Conservation (phyloP, 2,113 vertebrate species). For the Sphaerodactylus townsendi region DNA sequence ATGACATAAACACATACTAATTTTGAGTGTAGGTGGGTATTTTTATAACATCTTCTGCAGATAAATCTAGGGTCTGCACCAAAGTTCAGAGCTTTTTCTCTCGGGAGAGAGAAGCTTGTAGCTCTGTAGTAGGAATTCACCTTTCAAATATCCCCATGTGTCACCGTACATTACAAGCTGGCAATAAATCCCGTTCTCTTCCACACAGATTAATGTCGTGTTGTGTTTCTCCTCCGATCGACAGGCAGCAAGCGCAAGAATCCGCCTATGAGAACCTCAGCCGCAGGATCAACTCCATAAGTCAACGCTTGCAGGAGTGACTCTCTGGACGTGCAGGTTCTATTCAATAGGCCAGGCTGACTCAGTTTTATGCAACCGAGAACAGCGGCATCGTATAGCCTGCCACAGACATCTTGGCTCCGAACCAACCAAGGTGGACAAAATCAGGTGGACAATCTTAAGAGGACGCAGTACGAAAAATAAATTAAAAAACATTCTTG, state of each 20-base stretch:
- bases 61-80: neutral
- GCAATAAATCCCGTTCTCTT: neutral
- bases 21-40: too few relatives aligned
- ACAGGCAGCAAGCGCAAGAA: conserved; percentile 69
- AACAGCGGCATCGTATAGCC: neutral
- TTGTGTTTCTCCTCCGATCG: neutral
- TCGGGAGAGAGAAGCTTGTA: neutral
- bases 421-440: neutral
- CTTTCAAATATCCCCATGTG: neutral
- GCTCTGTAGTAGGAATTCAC: too few relatives aligned
- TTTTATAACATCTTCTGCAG: neutral
- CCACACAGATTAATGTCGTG: neutral
- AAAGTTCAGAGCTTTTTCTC: neutral
- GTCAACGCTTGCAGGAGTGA: neutral
- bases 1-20: too few relatives aligned
- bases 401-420: too few relatives aligned
- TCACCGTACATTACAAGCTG: neutral
- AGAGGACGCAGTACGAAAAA: accelerated
- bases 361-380: neutral
- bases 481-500: too few relatives aligned
- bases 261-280: conserved; percentile 75
- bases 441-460: neutral
- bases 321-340: accelerated
- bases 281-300: conserved; percentile 14
- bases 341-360: neutral